Evolutionary conservation across 2,113 vertebrate genomes (phyloP).

Genomic region (Spheniscus mendiculus): DNA sequence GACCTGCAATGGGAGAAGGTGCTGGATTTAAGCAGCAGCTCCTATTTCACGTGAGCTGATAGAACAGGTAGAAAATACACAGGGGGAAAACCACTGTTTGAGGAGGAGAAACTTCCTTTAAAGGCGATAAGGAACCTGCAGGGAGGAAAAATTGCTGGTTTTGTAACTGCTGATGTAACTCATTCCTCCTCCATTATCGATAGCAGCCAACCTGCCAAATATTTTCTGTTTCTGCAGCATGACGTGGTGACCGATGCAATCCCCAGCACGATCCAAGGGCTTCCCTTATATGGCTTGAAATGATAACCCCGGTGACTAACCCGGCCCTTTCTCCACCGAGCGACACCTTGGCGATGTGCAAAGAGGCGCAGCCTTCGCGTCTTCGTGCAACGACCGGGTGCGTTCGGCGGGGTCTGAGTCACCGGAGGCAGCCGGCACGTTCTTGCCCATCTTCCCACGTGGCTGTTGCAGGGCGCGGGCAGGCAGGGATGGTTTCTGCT

Average conservation of each 20-base stretch:
- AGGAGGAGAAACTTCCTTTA: background rate
- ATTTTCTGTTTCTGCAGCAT: background rate
- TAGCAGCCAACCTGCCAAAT: background rate
- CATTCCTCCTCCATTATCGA: background rate
- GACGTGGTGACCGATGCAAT: background rate
- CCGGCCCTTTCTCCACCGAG: background rate
- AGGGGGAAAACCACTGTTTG: rapidly evolving
- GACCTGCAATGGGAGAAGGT: background rate
- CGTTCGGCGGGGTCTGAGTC: constrained; percentile 21
- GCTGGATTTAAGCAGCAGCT: background rate
- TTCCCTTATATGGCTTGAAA: constrained; percentile 10
- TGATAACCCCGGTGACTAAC: background rate
- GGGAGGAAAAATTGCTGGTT: background rate
- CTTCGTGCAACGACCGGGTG: background rate
- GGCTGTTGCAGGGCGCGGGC: background rate
- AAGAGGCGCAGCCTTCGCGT: background rate
- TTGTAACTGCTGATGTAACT: background rate
- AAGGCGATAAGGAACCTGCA: background rate
- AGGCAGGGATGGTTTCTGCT: background rate
- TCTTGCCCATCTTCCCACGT: background rate
- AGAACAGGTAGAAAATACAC: background rate
- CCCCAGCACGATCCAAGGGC: background rate
- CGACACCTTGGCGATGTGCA: background rate
- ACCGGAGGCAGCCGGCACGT: background rate
- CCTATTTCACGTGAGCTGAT: background rate